Evolutionary conservation across 1,140 invertebrate species (phyloP).

Genomic region (Cheumatopsyche charites): DNA sequence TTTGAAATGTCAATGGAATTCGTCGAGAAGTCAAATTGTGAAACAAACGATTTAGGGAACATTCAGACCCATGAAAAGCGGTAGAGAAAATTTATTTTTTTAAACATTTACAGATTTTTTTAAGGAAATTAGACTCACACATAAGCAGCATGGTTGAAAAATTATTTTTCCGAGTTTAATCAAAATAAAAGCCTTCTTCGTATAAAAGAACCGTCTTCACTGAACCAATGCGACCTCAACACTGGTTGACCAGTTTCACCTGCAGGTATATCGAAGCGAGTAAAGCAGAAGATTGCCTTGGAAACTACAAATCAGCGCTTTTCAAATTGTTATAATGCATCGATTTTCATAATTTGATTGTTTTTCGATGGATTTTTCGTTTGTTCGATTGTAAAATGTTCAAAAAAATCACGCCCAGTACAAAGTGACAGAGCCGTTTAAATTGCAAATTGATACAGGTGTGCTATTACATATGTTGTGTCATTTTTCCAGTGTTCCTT

Average conservation of each 20-base stretch:
- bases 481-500: background rate
- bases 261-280: background rate
- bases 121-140: conserved; percentile 2
- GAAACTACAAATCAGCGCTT: conserved; percentile 4
- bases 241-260: conserved; percentile 19
- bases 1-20: too few species aligned
- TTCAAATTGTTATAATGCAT: background rate
- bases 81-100: too few species aligned
- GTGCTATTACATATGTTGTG: background rate
- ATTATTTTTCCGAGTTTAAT: background rate
- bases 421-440: background rate
- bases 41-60: too few species aligned
- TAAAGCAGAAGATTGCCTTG: conserved; percentile 18
- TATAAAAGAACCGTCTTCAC: background rate
- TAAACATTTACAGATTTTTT: background rate
- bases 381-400: background rate
- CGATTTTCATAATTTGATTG: background rate
- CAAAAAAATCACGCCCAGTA: background rate
- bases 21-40: too few species aligned
- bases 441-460: background rate
- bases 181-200: background rate
- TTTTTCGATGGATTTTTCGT: background rate
- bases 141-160: background rate
- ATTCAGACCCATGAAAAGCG: too few species aligned
- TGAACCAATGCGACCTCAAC: conserved; percentile 3